Base-by-base conservation (phyloP, 2,113 vertebrate species). In the Nerophis lumbriciformis region DNA sequence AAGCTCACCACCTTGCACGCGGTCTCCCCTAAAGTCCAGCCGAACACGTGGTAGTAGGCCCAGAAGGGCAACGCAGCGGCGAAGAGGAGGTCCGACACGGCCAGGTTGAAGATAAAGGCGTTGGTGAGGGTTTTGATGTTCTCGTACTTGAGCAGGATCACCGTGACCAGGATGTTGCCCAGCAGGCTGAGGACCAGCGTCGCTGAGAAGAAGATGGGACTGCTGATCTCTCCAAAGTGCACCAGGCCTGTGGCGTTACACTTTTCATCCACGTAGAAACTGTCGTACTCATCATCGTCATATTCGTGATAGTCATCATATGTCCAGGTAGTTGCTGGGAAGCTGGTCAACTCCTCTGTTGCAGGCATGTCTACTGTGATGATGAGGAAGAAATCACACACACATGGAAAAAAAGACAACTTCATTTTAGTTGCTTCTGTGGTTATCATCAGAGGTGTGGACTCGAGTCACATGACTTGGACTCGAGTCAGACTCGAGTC, bases 61-160 rank as follows among this genome's bases (percentile, higher is more conserved):
- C 91, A 94, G 72, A 97, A 91, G 0, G 95, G 95, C 59, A 99
- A 59, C 42, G 92, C 84, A 19, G 83, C 69, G 5, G 93, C 93
- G 86, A 98, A 97, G 10, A 92, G 52, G 65, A 99, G 85, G 64
- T 98, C 95, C 0, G 95, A 95, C 59, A 94, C 35, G 52, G 92
- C 94, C 77, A 99, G 86, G 72, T 98, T 97, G 68, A 96, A 72
- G 77, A 97, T 93, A 68, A 94, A 93, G 13, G 90, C 4, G 1
- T 96, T 98, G 53, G 91, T 95, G 75, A 96, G 80, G 35, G 92
- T 93, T 58, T 76, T 90, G 2, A 95, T 78, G 64, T 89, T 94
- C 83, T 98, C 95, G 3, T 92, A 95, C 69, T 86, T 95, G 52
- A 90, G 52, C 47, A 99, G 78, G 57, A 97, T 90, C 75, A 90